Evolutionary conservation across 2,113 vertebrate genomes (phyloP).

Genomic region (Entomyzon cyanotis): DNA sequence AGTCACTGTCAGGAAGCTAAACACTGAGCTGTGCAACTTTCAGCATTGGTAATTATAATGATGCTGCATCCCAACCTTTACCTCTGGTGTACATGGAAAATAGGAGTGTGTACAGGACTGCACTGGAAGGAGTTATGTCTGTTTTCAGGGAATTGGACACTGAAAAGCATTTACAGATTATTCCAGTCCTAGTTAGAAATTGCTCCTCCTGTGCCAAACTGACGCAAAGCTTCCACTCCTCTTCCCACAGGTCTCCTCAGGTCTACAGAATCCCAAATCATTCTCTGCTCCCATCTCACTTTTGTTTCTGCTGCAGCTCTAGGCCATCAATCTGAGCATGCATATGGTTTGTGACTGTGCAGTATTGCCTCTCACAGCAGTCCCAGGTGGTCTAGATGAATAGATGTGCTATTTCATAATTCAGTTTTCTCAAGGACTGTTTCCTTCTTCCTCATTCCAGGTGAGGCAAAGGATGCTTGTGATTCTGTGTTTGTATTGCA

Average conservation of each 20-base stretch:
- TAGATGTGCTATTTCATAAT: not conserved
- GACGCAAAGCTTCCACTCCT: not conserved
- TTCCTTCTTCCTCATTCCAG: not conserved
- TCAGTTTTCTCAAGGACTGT: not conserved
- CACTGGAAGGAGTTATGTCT: not conserved
- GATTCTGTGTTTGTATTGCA: not conserved
- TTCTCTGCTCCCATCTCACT: not conserved
- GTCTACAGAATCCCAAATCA: not conserved
- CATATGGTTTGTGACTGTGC: not conserved
- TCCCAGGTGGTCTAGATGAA: not conserved
- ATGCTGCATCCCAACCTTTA: not conserved
- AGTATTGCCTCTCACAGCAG: not conserved
- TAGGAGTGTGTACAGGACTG: not conserved
- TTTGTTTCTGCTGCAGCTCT: not conserved
- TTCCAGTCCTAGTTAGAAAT: not conserved
- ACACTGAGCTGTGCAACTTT: not conserved
- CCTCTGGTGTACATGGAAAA: not conserved
- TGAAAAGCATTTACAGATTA: not conserved
- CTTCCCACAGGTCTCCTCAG: not conserved
- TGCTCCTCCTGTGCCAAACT: not conserved
- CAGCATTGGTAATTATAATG: not conserved
- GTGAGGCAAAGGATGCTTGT: not conserved
- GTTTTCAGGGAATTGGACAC: not conserved
- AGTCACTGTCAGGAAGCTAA: not conserved
- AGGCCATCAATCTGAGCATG: not conserved